Percentiles rank a stretch among this genome's conserved stretches.
phyloP scores from a whole-genome alignment of 2,113 vertebrate genomes.

The Megaceryle maxima region DNA sequence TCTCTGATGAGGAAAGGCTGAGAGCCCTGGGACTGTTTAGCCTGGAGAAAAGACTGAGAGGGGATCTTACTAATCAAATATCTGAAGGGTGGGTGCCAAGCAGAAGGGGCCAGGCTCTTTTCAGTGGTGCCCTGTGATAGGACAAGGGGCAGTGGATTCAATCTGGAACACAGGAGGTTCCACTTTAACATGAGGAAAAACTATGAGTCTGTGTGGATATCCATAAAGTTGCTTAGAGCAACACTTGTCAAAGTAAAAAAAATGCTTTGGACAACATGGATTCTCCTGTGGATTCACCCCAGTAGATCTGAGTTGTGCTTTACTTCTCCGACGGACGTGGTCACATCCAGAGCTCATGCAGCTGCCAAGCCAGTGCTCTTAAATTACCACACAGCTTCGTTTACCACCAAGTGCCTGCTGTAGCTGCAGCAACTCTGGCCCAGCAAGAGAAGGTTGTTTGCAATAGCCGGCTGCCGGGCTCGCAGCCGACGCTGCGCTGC shows the following conservation, averaged over 20 bases:
- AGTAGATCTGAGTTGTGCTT: neutral
- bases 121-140: too few relatives aligned
- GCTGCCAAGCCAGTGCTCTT: neutral
- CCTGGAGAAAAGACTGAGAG: too few relatives aligned
- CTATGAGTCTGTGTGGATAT: neutral
- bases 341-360: rapidly evolving
- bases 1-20: too few relatives aligned
- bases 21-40: too few relatives aligned
- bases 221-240: neutral
- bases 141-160: too few relatives aligned
- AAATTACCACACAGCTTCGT: neutral
- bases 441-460: neutral
- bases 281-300: neutral
- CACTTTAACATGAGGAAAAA: too few relatives aligned
- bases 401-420: neutral
- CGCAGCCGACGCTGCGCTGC: rapidly evolving
- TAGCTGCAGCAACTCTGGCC: neutral
- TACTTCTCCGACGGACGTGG: neutral
- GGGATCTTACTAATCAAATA: too few relatives aligned
- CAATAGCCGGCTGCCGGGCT: neutral
- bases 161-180: too few relatives aligned
- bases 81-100: too few relatives aligned
- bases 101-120: too few relatives aligned
- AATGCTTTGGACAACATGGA: rapidly evolving
- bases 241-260: neutral